Conservation (phyloP, 2,888 invertebrate species). For the Ophion slaviceki region DNA sequence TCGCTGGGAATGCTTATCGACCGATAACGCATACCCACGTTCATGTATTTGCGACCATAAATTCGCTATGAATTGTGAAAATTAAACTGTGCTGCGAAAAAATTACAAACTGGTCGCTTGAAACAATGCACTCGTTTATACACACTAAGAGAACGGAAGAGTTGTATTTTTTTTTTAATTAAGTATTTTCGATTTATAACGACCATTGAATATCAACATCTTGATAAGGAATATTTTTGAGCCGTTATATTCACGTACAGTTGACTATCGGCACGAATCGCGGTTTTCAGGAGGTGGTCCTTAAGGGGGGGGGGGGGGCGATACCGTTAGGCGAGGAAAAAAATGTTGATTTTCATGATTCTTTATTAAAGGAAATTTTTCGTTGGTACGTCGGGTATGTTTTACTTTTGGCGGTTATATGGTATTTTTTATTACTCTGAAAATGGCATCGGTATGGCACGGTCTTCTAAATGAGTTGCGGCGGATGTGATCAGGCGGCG, state of each 20-base stretch:
- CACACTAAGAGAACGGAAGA: not conserved
- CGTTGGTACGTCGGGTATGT: too few relatives aligned
- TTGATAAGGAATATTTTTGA: not conserved
- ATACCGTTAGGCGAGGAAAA: too few relatives aligned
- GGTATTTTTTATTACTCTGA: too few relatives aligned
- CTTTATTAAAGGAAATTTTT: too few relatives aligned
- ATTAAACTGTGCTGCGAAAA: not conserved
- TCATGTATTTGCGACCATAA: not conserved
- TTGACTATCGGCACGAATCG: too few relatives aligned
- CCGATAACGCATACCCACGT: not conserved
- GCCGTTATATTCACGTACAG: not conserved
- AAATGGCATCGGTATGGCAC: too few relatives aligned
- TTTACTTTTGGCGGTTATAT: too few relatives aligned
- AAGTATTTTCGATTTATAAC: not conserved
- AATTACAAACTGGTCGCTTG: not conserved
- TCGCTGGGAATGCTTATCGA: not conserved
- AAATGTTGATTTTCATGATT: too few relatives aligned
- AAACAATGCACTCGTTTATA: not conserved
- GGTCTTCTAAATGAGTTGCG: too few relatives aligned
- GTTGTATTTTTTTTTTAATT: not conserved
- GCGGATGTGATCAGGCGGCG: too few relatives aligned
- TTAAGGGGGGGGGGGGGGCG: not conserved
- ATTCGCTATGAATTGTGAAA: not conserved
- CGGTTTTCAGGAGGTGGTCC: not conserved
- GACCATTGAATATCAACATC: not conserved